phyloP scores from a whole-genome alignment of 2,888 invertebrate genomes.

The Lasioglossum morio region DNA sequence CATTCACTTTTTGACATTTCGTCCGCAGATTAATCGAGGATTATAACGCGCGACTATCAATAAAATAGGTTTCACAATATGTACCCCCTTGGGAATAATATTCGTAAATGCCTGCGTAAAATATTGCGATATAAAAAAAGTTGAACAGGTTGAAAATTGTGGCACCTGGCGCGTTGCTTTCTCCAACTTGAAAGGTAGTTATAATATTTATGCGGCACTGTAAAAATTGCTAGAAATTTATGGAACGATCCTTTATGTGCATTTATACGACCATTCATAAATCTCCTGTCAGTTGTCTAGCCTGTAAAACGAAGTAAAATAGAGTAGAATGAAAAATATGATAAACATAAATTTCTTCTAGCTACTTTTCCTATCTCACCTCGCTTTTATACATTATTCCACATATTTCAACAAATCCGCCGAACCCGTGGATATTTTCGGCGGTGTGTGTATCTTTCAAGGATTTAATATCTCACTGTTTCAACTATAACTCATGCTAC shows the following conservation, averaged over 20 bases:
- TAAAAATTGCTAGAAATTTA: conserved; percentile 8
- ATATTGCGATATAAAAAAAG: background rate
- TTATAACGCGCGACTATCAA: background rate
- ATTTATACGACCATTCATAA: conserved; percentile 15
- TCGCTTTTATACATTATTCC: background rate
- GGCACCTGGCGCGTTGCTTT: background rate
- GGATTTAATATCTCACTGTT: conserved; percentile 8
- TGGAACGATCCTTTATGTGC: background rate
- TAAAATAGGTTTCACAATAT: background rate
- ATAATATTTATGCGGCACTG: background rate
- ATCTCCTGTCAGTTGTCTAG: conserved; percentile 7
- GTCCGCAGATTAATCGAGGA: background rate
- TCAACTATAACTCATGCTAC: background rate
- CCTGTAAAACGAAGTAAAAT: background rate
- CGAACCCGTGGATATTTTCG: background rate
- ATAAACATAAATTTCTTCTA: background rate
- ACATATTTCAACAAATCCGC: background rate
- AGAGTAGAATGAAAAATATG: conserved; percentile 6
- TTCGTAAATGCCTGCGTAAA: background rate
- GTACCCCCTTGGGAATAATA: background rate
- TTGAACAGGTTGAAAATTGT: background rate
- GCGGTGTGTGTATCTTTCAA: background rate
- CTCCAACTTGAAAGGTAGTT: background rate
- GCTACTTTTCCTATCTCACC: background rate
- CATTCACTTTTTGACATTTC: background rate